These are phyloP conservation scores for Cebidichthys violaceus DNA, from an alignment of 2,113 vertebrate species.

Conservation along the genomic window DNA sequence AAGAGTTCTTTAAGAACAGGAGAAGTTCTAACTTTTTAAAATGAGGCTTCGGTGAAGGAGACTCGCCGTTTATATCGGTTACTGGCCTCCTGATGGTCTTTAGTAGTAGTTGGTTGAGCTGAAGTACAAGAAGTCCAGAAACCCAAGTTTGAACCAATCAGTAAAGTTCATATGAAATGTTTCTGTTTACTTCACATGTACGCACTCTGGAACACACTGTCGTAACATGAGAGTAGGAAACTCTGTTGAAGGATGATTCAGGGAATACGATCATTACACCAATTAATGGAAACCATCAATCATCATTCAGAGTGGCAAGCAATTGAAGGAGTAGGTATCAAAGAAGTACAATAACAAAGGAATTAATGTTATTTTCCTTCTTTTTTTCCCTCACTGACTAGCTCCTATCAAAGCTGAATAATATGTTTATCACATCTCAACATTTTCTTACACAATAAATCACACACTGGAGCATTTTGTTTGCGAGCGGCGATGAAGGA, in stretches of 20 bases:
- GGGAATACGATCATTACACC: background rate
- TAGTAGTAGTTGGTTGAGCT: background rate
- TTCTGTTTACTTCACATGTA: background rate
- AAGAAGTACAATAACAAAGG: background rate
- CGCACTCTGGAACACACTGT: background rate
- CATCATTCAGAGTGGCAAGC: background rate
- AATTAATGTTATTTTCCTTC: background rate
- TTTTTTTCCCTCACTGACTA: background rate
- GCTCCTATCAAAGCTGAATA: background rate
- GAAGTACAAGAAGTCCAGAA: background rate
- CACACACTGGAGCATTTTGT: background rate
- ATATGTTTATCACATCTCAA: background rate
- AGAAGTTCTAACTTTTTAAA: background rate
- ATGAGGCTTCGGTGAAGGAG: background rate
- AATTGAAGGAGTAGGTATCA: background rate
- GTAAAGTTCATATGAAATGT: background rate
- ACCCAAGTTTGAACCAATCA: constrained; percentile 6
- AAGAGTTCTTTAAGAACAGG: too few species aligned
- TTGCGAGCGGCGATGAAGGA: background rate
- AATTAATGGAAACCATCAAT: background rate
- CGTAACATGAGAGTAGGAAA: background rate
- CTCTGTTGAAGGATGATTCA: background rate
- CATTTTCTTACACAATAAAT: background rate
- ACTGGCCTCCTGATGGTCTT: background rate
- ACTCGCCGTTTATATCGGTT: background rate